Conservation (phyloP, 35 echinoderm and acorn worm genomes). For the Holothuria glaberrima region DNA sequence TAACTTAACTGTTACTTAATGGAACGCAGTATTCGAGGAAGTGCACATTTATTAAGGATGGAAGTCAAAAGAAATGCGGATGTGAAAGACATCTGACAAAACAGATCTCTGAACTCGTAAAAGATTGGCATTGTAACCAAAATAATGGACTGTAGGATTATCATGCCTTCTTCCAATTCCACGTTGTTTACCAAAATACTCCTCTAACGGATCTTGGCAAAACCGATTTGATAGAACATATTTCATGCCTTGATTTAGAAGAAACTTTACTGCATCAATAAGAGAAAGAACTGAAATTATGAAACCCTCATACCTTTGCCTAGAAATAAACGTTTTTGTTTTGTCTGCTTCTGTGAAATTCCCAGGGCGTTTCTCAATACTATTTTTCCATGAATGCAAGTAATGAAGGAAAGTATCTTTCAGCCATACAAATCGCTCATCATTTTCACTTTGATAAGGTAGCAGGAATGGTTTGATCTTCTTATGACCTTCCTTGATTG, state of each 20-base stretch:
- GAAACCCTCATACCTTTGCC: slow-evolving; percentile 30
- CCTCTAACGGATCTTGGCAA: slow-evolving; percentile 49
- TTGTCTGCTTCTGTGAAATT: slow-evolving; percentile 7
- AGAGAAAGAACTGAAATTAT: slow-evolving; percentile 15
- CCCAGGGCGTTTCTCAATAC: neutral
- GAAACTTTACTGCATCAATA: slow-evolving; percentile 37
- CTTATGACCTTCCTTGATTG: slow-evolving; percentile 14
- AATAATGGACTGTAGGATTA: slow-evolving; percentile 24
- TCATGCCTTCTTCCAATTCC: slow-evolving; percentile 14
- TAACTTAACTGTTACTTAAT: too few species aligned
- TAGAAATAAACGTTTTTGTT: slow-evolving; percentile 33
- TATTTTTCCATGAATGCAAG: slow-evolving; percentile 37
- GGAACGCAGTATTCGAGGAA: too few species aligned
- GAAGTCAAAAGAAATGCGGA: too few species aligned
- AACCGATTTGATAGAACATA: slow-evolving; percentile 36
- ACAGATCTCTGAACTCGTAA: slow-evolving; percentile 1
- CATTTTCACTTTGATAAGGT: slow-evolving; percentile 20
- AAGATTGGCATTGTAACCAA: slow-evolving; percentile 38
- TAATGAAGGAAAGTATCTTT: slow-evolving; percentile 30
- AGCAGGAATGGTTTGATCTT: slow-evolving; percentile 12
- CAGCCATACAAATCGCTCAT: slow-evolving; percentile 49
- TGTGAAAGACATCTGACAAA: too few species aligned
- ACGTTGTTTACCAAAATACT: slow-evolving; percentile 38
- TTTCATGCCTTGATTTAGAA: neutral
- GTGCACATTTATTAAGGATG: too few species aligned